phyloP scores from a whole-genome alignment of 2,113 vertebrate genomes.

The Calidris pygmaea region DNA sequence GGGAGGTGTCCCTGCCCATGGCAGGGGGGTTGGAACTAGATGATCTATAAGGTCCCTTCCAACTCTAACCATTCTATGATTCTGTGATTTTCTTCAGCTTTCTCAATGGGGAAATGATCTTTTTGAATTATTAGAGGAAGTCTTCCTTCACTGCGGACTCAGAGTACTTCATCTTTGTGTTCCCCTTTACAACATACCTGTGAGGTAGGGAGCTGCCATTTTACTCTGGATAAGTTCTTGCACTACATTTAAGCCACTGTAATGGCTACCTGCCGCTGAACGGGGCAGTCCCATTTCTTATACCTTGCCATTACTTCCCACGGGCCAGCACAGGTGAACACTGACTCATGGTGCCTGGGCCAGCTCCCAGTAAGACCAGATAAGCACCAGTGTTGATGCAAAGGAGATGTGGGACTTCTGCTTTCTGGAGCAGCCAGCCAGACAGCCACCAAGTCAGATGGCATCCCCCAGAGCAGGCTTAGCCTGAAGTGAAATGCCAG shows the following conservation, averaged over 20 bases:
- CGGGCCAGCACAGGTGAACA: background rate
- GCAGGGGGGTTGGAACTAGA: no score
- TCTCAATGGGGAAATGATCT: background rate
- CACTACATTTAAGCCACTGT: background rate
- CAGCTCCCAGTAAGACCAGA: background rate
- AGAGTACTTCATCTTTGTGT: background rate
- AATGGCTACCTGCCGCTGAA: background rate
- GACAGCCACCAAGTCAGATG: background rate
- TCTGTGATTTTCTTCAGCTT: background rate
- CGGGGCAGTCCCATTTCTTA: background rate
- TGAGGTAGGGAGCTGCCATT: background rate
- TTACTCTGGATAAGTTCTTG: background rate
- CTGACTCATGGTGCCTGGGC: conserved; percentile 17
- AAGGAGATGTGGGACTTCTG: background rate
- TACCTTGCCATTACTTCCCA: background rate
- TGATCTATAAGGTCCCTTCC: no score
- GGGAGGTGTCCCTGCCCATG: no score
- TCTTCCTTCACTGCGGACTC: background rate
- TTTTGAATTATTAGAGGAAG: background rate
- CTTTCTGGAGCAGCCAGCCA: conserved; percentile 19
- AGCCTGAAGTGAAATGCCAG: background rate
- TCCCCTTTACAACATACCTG: background rate
- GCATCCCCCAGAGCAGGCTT: background rate
- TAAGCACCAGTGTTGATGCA: conserved; percentile 3
- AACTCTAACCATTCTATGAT: no score